These are phyloP conservation scores for Ataeniobius toweri DNA, from an alignment of 2,797 vertebrate genomes.

Conservation along the genomic window DNA sequence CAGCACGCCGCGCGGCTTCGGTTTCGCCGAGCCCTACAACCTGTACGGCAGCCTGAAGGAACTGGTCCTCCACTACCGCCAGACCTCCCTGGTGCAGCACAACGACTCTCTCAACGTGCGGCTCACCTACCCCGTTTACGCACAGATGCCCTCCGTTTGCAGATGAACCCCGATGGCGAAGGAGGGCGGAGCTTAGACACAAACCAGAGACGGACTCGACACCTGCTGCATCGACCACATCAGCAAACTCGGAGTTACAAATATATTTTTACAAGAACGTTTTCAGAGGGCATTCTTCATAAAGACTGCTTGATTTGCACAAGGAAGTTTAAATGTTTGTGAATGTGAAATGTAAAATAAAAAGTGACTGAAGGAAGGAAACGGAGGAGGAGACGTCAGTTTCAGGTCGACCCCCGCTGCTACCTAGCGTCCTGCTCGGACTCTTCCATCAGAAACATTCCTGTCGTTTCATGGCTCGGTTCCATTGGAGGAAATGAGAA, in stretches of 20 bases:
- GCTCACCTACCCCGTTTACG: slow-evolving; percentile 92
- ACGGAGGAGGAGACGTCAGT: slow-evolving; percentile 79
- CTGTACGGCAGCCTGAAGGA: slow-evolving; percentile 95
- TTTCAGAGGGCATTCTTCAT: slow-evolving; percentile 95
- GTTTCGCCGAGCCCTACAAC: slow-evolving; percentile 96
- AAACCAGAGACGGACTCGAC: slow-evolving; percentile 52
- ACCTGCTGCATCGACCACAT: slow-evolving; percentile 78
- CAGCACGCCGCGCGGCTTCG: slow-evolving; percentile 92
- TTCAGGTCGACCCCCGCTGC: slow-evolving; percentile 77
- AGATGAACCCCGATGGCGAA: slow-evolving; percentile 82
- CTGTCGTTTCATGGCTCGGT: no score
- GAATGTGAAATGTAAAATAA: slow-evolving; percentile 89
- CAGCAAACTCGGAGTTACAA: slow-evolving; percentile 85
- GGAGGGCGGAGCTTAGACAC: slow-evolving; percentile 1
- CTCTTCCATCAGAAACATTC: not conserved
- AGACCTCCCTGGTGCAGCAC: slow-evolving; percentile 95
- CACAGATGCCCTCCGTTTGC: slow-evolving; percentile 91
- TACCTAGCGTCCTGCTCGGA: slow-evolving; percentile 86
- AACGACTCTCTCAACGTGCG: slow-evolving; percentile 95
- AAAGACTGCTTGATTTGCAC: slow-evolving; percentile 99
- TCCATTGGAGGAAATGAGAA: slow-evolving; percentile 36
- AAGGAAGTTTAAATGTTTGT: slow-evolving; percentile 95
- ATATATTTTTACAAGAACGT: slow-evolving; percentile 92
- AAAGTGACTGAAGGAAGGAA: slow-evolving; percentile 59
- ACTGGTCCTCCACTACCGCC: slow-evolving; percentile 96